Conservation (phyloP, 37 sponge, comb jelly and placozoan species). For the Halichondria panicea region DNA sequence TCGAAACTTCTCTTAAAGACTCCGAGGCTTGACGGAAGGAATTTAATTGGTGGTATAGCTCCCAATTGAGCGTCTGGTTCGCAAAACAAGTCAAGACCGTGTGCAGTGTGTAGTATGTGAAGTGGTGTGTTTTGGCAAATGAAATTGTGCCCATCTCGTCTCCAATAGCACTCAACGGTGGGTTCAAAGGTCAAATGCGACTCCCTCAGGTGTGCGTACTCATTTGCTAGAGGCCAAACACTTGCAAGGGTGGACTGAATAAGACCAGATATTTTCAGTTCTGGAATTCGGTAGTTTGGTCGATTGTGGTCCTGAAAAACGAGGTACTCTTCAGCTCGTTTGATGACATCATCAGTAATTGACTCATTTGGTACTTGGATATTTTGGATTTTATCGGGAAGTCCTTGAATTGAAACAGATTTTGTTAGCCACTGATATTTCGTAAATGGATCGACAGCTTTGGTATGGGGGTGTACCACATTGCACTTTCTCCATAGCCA, state of each 20-base stretch:
- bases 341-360: slow-evolving; percentile 18
- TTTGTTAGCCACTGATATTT: slow-evolving; percentile 79
- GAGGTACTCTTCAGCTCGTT: slow-evolving; percentile 31
- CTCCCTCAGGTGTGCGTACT: slow-evolving; percentile 28
- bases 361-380: neutral
- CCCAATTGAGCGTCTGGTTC: slow-evolving; percentile 25
- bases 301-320: slow-evolving; percentile 16
- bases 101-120: slow-evolving; percentile 47
- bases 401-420: slow-evolving; percentile 41
- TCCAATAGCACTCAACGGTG: slow-evolving; percentile 67
- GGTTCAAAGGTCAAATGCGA: slow-evolving; percentile 52
- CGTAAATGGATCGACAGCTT: slow-evolving; percentile 30
- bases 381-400: slow-evolving; percentile 42
- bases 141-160: slow-evolving; percentile 50
- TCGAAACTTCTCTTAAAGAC: slow-evolving; percentile 63
- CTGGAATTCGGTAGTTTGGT: neutral
- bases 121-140: slow-evolving; percentile 39
- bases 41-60: slow-evolving; percentile 23
- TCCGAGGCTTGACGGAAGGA: slow-evolving; percentile 30
- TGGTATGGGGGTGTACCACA: slow-evolving; percentile 55
- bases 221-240: slow-evolving; percentile 46
- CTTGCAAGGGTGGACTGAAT: slow-evolving; percentile 32
- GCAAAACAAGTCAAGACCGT: slow-evolving; percentile 52
- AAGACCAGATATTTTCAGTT: slow-evolving; percentile 6
- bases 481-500: slow-evolving; percentile 78